Percentiles rank a stretch among this genome's conserved stretches.
Conservation (phyloP, 2,797 vertebrate genomes). For the Coccyzus lansbergi region DNA sequence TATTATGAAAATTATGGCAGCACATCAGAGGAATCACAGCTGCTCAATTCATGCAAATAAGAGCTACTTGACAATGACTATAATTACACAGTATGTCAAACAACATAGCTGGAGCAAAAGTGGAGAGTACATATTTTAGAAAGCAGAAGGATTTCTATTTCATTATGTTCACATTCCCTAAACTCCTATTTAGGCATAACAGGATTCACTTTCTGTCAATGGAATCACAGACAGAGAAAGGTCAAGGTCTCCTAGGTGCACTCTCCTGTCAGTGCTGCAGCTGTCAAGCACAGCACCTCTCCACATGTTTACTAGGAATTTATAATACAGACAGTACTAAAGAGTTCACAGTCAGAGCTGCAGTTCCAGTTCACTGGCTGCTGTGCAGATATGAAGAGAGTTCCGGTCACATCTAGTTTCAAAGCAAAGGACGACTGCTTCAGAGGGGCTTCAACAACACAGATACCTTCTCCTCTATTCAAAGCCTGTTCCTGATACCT, state of each 20-base stretch:
- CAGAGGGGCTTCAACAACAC: not conserved
- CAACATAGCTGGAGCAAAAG: slow-evolving; percentile 3
- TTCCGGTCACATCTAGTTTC: not conserved
- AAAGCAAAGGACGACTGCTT: not conserved
- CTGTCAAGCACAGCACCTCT: not conserved
- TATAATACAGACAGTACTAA: not conserved
- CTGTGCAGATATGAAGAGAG: not conserved
- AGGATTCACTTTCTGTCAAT: not conserved
- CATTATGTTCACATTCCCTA: not conserved
- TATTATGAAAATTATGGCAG: slow-evolving; percentile 47
- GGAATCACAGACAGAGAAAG: not conserved
- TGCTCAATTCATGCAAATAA: slow-evolving; percentile 47
- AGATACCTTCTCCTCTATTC: not conserved
- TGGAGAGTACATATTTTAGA: not conserved
- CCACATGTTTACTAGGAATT: not conserved
- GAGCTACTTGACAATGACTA: slow-evolving; percentile 37
- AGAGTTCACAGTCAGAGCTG: not conserved
- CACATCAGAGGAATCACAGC: slow-evolving; percentile 48
- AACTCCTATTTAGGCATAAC: slow-evolving; percentile 14
- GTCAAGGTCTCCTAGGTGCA: not conserved
- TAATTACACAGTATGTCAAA: slow-evolving; percentile 58
- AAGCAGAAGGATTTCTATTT: slow-evolving; percentile 18
- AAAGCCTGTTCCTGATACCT: not conserved
- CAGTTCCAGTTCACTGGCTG: not conserved
- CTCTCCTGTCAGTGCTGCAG: not conserved